Evolutionary conservation across 1,140 invertebrate species (phyloP).

Genomic region (Ips nitidus): DNA sequence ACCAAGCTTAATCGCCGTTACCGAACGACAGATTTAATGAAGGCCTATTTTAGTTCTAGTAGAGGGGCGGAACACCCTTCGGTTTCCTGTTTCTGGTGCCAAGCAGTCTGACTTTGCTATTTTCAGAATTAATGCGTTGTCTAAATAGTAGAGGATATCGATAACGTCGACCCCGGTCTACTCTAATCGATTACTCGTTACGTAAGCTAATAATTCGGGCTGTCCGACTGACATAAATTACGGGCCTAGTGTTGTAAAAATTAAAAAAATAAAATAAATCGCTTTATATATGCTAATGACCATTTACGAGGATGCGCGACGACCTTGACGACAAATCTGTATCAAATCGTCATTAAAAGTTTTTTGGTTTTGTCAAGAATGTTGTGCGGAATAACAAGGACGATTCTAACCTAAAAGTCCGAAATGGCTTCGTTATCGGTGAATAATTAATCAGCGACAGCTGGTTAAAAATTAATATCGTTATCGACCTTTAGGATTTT

Average conservation of each 20-base stretch:
- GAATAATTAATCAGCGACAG: too few species aligned
- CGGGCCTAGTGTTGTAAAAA: neutral
- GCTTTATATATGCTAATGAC: neutral
- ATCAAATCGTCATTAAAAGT: neutral
- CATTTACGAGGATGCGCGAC: neutral
- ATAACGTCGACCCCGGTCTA: too few species aligned
- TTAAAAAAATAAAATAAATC: conserved; percentile 1
- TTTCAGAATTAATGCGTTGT: too few species aligned
- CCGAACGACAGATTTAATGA: conserved; percentile 11
- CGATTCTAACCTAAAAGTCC: too few species aligned
- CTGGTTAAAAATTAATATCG: neutral
- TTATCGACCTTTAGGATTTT: conserved; percentile 5
- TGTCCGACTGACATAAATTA: neutral
- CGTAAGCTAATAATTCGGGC: too few species aligned
- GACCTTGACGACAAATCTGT: conserved; percentile 10
- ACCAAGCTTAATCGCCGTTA: conserved; percentile 1
- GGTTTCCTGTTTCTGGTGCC: conserved; percentile 8
- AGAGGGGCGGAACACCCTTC: conserved; percentile 1
- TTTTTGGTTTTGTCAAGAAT: too few species aligned
- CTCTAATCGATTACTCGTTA: too few species aligned
- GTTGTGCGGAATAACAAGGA: too few species aligned
- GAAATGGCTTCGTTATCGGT: too few species aligned
- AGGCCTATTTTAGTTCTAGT: conserved; percentile 6
- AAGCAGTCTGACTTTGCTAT: neutral
- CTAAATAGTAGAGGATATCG: too few species aligned